phyloP scores from a whole-genome alignment of 2,113 vertebrate genomes.

The Gambusia holbrooki region DNA sequence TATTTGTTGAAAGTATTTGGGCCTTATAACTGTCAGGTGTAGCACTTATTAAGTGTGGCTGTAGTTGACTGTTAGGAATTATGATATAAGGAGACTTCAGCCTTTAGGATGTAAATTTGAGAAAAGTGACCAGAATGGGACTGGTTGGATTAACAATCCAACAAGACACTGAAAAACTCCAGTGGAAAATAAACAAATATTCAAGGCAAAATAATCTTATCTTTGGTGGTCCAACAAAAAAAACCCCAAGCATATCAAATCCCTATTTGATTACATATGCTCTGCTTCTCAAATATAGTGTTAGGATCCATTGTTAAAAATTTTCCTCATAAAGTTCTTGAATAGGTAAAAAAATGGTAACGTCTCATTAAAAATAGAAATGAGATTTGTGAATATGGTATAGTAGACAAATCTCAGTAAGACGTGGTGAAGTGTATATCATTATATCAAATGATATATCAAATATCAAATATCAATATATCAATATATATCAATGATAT shows the following conservation, averaged over 20 bases:
- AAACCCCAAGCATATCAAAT: constrained; percentile 30
- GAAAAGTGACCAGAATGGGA: constrained; percentile 53
- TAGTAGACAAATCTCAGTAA: neutral
- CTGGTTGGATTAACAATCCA: constrained; percentile 60
- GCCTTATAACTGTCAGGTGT: constrained; percentile 61
- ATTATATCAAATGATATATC: too few species aligned
- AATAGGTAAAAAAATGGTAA: constrained; percentile 21
- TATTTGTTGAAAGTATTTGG: constrained; percentile 53
- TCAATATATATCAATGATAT: too few species aligned
- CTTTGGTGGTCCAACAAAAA: constrained; percentile 40
- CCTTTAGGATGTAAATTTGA: constrained; percentile 69
- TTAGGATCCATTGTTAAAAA: constrained; percentile 27
- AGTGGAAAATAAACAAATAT: constrained; percentile 57
- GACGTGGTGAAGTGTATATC: too few species aligned
- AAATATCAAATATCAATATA: too few species aligned
- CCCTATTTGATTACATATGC: constrained; percentile 16
- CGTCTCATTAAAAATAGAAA: constrained; percentile 10
- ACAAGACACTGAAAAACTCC: constrained; percentile 50
- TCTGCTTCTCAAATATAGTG: constrained; percentile 21
- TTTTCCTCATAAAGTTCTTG: constrained; percentile 2
- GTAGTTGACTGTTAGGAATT: constrained; percentile 78
- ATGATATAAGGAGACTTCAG: constrained; percentile 67
- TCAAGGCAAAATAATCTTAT: constrained; percentile 53
- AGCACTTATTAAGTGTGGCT: constrained; percentile 36
- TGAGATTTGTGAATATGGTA: constrained; percentile 18